These are phyloP conservation scores for Thera obeliscata DNA, from an alignment of 2,888 invertebrate species.

Conservation along the genomic window DNA sequence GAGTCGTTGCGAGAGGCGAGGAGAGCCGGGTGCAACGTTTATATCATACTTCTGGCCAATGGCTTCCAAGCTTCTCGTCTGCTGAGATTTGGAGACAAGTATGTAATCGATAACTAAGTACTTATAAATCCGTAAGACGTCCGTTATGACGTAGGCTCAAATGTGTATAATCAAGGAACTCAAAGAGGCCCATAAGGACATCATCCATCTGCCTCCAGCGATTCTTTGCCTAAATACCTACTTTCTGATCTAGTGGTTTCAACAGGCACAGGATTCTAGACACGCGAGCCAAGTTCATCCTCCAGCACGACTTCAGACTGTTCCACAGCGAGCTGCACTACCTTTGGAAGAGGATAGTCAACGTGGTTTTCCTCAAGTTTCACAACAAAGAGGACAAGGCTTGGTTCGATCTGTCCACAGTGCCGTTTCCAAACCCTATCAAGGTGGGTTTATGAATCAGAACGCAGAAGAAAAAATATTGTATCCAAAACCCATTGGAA, in stretches of 20 bases:
- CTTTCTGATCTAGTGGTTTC: background rate
- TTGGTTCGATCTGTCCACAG: slow-evolving; percentile 89
- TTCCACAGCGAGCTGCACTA: slow-evolving; percentile 87
- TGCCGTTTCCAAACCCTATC: slow-evolving; percentile 88
- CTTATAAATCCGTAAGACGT: no score
- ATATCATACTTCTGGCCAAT: slow-evolving; percentile 89
- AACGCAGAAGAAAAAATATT: no score
- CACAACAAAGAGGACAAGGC: slow-evolving; percentile 75
- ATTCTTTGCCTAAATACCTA: no score
- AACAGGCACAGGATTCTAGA: slow-evolving; percentile 87
- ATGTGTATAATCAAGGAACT: no score
- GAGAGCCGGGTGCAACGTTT: slow-evolving; percentile 87
- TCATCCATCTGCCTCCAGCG: no score
- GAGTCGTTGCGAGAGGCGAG: slow-evolving; percentile 84
- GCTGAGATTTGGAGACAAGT: slow-evolving; percentile 89
- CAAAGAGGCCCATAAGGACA: no score
- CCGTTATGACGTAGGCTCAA: no score
- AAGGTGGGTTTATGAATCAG: slow-evolving; percentile 31
- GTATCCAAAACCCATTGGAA: no score
- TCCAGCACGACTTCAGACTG: slow-evolving; percentile 88
- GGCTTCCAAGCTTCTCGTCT: slow-evolving; percentile 88
- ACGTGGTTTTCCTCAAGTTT: slow-evolving; percentile 88
- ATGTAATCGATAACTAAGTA: background rate
- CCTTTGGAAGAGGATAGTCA: slow-evolving; percentile 91
- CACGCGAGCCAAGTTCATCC: slow-evolving; percentile 88